Conservation (phyloP, 2,797 vertebrate genomes). For the Scyliorhinus canicula region DNA sequence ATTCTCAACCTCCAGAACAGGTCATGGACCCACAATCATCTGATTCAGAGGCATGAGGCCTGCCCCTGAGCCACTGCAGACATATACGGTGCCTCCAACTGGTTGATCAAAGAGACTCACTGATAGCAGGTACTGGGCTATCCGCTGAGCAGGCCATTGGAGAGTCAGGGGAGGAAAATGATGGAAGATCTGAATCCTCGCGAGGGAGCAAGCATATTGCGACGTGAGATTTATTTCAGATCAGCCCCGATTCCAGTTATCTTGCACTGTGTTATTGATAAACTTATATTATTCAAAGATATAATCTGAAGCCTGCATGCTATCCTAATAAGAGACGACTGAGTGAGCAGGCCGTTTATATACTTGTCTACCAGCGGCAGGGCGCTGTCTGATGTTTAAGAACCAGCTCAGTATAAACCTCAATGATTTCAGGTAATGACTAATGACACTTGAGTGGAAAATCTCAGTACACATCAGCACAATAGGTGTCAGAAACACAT, state of each 20-base stretch:
- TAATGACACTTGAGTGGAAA: constrained; percentile 64
- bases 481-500: constrained; percentile 59
- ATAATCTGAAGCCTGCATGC: background rate
- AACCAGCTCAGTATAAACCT: constrained; percentile 70
- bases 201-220: background rate
- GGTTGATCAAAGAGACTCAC: background rate
- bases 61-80: background rate
- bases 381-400: constrained; percentile 44
- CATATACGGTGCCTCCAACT: background rate
- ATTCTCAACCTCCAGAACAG: no score
- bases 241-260: background rate
- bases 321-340: constrained; percentile 3
- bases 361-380: constrained; percentile 74
- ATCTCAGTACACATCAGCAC: constrained; percentile 57
- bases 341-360: constrained; percentile 63
- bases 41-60: background rate
- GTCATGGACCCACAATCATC: no score
- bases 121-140: background rate
- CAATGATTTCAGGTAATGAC: constrained; percentile 68
- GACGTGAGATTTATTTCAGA: background rate
- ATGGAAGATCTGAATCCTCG: background rate
- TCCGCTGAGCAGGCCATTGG: background rate
- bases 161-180: constrained; percentile 7
- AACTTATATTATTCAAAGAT: constrained; percentile 38
- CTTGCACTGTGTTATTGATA: background rate